Conservation (phyloP, 2,888 invertebrate species). For the Pristionchus exspectatus region DNA sequence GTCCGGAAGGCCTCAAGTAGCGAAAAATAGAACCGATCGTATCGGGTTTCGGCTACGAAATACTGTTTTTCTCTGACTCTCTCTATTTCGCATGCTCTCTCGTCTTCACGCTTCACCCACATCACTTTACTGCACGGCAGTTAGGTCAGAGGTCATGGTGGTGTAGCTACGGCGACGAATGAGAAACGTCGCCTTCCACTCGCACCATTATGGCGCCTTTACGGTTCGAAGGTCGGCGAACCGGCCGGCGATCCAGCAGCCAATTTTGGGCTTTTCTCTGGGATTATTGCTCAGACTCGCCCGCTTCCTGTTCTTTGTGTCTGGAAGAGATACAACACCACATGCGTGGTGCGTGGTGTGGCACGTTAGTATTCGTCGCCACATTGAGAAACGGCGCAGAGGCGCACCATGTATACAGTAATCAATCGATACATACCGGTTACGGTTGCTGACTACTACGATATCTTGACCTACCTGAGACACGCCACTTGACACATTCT, state of each 20-base stretch:
- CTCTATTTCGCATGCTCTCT: constrained; percentile 26
- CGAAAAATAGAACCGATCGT: neutral
- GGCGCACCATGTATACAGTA: neutral
- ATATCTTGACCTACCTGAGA: neutral
- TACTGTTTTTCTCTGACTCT: neutral
- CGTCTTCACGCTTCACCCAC: neutral
- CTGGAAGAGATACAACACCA: neutral
- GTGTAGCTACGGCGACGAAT: neutral
- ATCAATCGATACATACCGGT: neutral
- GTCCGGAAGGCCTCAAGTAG: neutral
- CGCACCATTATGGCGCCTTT: neutral
- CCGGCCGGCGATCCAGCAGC: neutral
- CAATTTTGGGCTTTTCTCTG: constrained; percentile 33
- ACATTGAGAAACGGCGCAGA: constrained; percentile 17
- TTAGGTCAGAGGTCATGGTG: neutral
- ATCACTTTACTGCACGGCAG: constrained; percentile 20
- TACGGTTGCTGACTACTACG: neutral
- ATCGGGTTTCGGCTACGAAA: neutral
- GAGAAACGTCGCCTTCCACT: neutral
- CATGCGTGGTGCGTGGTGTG: neutral
- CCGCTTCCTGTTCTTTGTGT: neutral
- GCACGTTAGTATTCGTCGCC: neutral
- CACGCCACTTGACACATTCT: constrained; percentile 32
- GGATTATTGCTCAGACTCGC: neutral
- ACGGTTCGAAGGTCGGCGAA: neutral